A percentile compares a stretch with the other conserved stretches of the same genome.
phyloP scores from a whole-genome alignment of 2,113 vertebrate species.

The Tetrao urogallus region DNA sequence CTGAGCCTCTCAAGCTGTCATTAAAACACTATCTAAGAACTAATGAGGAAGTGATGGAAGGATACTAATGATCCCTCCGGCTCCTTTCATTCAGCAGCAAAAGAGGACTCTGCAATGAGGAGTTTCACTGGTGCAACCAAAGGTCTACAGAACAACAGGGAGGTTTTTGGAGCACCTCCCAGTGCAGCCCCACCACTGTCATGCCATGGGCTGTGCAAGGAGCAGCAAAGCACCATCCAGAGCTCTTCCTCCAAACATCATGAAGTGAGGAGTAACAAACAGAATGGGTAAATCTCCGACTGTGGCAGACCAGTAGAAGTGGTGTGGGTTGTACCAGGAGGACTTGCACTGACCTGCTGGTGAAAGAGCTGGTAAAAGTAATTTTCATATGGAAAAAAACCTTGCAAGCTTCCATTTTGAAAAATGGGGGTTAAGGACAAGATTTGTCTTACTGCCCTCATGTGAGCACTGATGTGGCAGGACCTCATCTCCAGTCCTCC shows the following conservation, averaged over 20 bases:
- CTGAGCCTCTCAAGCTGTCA: constrained; percentile 81
- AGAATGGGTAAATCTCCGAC: neutral
- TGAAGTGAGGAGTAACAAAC: rapidly evolving
- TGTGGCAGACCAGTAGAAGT: neutral
- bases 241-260: neutral
- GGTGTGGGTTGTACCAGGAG: neutral
- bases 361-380: neutral
- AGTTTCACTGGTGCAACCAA: neutral
- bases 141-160: neutral
- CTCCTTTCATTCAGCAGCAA: constrained; percentile 59
- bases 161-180: neutral
- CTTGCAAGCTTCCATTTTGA: neutral
- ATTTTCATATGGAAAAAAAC: neutral
- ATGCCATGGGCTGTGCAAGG: neutral
- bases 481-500: neutral
- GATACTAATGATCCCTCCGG: constrained; percentile 76
- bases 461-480: neutral
- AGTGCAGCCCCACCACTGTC: neutral
- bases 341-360: neutral
- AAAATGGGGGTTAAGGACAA: neutral
- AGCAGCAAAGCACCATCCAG: rapidly evolving
- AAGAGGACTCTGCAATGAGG: neutral
- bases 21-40: constrained; percentile 86
- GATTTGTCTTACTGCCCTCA: rapidly evolving
- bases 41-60: constrained; percentile 85